Conservation (phyloP, 1,140 invertebrate species). For the Tetragonula clypearis region DNA sequence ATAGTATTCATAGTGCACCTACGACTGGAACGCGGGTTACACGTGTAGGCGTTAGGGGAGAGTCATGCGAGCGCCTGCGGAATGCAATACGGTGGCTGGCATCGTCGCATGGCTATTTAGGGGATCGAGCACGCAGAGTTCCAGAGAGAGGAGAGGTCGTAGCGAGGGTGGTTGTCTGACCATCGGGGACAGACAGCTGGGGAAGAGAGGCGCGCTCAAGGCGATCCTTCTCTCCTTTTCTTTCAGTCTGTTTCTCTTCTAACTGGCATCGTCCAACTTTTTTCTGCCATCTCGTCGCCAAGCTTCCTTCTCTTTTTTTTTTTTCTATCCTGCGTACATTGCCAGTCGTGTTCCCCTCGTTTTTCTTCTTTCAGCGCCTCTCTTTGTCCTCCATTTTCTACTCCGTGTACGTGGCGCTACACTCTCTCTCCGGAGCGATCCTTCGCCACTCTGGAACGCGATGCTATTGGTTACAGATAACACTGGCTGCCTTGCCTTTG, state of each 20-base stretch:
- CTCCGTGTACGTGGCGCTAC: too few species aligned
- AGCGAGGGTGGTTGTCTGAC: not conserved
- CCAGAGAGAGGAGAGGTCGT: not conserved
- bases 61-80: conserved; percentile 25
- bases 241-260: conserved; percentile 31
- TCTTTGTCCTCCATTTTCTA: not conserved
- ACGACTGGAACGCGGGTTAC: conserved; percentile 8
- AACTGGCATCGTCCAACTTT: conserved; percentile 33
- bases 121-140: conserved; percentile 16
- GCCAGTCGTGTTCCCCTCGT: not conserved
- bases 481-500: not conserved
- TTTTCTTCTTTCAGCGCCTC: conserved; percentile 12
- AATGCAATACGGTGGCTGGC: conserved; percentile 67
- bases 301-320: conserved; percentile 7
- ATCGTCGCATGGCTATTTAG: conserved; percentile 67
- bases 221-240: conserved; percentile 43
- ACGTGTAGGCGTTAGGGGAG: conserved; percentile 12
- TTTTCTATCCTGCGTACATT: conserved; percentile 21
- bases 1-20: not conserved
- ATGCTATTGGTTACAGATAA: not conserved
- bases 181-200: conserved; percentile 1
- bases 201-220: conserved; percentile 43
- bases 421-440: not conserved
- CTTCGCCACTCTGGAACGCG: not conserved
- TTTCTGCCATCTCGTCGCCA: not conserved